These are phyloP conservation scores for Alexandromys fortis DNA, from an alignment of 2,113 vertebrate species.

Conservation along the genomic window DNA sequence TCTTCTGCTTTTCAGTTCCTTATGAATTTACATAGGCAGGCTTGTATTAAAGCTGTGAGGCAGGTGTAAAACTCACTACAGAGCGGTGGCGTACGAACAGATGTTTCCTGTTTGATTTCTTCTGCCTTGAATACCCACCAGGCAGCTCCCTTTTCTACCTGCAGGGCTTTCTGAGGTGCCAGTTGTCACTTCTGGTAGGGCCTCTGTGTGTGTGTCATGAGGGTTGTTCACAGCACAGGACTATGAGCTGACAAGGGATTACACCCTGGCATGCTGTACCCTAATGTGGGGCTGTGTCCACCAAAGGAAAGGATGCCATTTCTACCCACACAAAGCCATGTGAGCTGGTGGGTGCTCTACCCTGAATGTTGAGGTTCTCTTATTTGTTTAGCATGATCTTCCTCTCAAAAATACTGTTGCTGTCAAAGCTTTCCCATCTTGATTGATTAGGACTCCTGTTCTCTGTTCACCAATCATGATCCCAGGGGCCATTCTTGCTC, in stretches of 20 bases:
- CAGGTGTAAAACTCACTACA: not conserved
- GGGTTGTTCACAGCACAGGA: not conserved
- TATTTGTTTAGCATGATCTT: not conserved
- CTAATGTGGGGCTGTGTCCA: not conserved
- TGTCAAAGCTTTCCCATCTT: not conserved
- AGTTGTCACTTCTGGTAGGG: not conserved
- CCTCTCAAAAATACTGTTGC: not conserved
- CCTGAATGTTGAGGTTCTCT: not conserved
- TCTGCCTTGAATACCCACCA: not conserved
- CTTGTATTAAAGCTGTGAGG: not conserved
- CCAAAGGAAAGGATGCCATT: not conserved
- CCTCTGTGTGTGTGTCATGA: not conserved
- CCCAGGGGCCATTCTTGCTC: not conserved
- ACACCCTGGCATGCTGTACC: not conserved
- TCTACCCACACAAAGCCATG: not conserved
- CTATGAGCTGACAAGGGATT: rapidly evolving
- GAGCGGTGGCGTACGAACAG: not conserved
- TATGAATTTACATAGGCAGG: not conserved
- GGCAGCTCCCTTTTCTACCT: no score
- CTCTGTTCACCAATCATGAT: not conserved
- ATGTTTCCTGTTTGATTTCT: not conserved
- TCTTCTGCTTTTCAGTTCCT: not conserved
- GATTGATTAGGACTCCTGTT: not conserved
- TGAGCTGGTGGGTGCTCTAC: not conserved
- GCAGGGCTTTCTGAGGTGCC: not conserved